These are phyloP conservation scores for Apoda limacodes DNA, from an alignment of 2,888 invertebrate species.

Conservation along the genomic window DNA sequence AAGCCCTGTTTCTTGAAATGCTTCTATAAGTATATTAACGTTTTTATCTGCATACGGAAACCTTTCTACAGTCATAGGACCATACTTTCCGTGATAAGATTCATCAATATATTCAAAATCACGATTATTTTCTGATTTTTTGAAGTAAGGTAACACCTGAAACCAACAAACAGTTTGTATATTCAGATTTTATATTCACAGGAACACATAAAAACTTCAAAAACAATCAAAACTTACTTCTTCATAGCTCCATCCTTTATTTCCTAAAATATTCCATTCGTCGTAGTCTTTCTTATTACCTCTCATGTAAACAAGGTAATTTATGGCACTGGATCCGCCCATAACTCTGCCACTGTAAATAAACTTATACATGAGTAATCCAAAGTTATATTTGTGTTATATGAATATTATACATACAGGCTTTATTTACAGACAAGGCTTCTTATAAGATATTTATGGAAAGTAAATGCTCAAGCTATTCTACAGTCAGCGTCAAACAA, in stretches of 20 bases:
- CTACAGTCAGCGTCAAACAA: no score
- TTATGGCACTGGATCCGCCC: constrained; percentile 76
- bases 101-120: constrained; percentile 64
- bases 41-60: constrained; percentile 73
- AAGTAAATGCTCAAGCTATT: no score
- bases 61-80: constrained; percentile 74
- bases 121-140: constrained; percentile 73
- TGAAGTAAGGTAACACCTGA: constrained; percentile 76
- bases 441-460: no score
- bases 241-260: constrained; percentile 70
- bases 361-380: no score
- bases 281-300: constrained; percentile 74
- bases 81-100: constrained; percentile 70
- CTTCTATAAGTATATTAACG: constrained; percentile 65
- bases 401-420: no score
- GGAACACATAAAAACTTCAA: no score
- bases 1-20: constrained; percentile 73
- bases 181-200: constrained; percentile 74
- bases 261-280: constrained; percentile 73
- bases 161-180: constrained; percentile 63
- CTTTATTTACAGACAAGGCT: no score
- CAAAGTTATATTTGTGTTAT: no score
- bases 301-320: constrained; percentile 75
- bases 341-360: constrained; percentile 73
- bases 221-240: constrained; percentile 39